Conservation (phyloP, 92 coral and sea anemone genomes). For the Galaxea fascicularis region DNA sequence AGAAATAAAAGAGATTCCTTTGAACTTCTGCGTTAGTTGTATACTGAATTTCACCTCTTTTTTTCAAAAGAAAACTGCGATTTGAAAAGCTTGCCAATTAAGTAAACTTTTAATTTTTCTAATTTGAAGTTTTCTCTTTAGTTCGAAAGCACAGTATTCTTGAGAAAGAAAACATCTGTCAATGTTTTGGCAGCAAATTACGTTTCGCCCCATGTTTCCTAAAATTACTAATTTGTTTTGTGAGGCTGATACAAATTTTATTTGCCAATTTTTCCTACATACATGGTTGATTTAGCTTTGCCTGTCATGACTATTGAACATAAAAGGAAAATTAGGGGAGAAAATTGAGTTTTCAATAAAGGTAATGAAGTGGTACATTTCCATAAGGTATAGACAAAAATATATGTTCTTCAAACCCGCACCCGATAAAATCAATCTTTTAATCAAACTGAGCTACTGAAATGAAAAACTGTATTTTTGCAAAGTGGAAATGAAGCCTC, state of each 20-base stretch:
- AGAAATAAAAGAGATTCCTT: too few species aligned
- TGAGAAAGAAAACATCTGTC: constrained; percentile 36
- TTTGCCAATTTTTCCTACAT: neutral
- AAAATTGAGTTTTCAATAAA: constrained; percentile 1
- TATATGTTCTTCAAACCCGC: constrained; percentile 1
- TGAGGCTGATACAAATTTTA: neutral
- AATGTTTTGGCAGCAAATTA: neutral
- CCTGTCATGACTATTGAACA: neutral
- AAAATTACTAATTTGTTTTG: constrained; percentile 25
- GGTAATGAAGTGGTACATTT: neutral
- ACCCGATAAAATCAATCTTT: neutral
- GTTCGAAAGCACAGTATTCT: neutral
- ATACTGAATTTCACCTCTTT: too few species aligned
- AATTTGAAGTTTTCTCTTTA: too few species aligned
- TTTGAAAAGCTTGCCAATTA: too few species aligned
- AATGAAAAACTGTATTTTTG: neutral
- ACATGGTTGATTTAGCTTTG: neutral
- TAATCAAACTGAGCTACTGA: constrained; percentile 9
- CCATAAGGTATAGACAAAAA: too few species aligned
- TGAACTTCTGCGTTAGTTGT: too few species aligned
- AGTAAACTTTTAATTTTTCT: too few species aligned
- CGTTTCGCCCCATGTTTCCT: neutral
- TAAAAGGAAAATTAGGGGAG: neutral
- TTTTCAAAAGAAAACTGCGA: too few species aligned
- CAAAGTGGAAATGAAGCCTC: neutral